A percentile compares a stretch with the other conserved stretches of the same genome.
Conservation (phyloP, 2,888 invertebrate genomes). For the Pomacea canaliculata region DNA sequence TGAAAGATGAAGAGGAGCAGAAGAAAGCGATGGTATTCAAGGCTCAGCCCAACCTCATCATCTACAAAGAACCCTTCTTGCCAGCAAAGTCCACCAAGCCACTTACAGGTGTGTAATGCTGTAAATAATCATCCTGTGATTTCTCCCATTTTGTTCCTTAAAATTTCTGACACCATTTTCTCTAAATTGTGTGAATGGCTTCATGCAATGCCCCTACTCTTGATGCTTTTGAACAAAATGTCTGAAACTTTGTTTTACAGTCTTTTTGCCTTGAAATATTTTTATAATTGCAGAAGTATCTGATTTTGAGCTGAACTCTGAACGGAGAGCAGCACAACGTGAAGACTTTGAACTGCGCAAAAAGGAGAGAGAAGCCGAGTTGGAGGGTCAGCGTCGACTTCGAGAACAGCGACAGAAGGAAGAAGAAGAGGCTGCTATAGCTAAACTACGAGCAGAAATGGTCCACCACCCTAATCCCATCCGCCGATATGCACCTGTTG, state of each 20-base stretch:
- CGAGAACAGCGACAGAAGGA: slow-evolving; percentile 44
- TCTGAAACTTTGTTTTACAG: too few species aligned
- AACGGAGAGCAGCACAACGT: slow-evolving; percentile 74
- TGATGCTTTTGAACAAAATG: too few species aligned
- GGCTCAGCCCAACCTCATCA: slow-evolving; percentile 76
- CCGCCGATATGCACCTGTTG: slow-evolving; percentile 57
- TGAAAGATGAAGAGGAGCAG: slow-evolving; percentile 66
- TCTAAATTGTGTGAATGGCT: too few species aligned
- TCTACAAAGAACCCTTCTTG: slow-evolving; percentile 78
- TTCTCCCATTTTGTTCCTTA: too few species aligned
- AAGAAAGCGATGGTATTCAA: slow-evolving; percentile 72
- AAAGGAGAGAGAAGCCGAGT: slow-evolving; percentile 71
- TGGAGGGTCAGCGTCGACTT: slow-evolving; percentile 71
- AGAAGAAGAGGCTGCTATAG: slow-evolving; percentile 56
- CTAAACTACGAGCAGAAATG: slow-evolving; percentile 53
- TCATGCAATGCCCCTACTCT: too few species aligned
- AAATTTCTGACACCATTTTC: too few species aligned
- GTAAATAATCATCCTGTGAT: not conserved
- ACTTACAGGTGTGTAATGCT: slow-evolving; percentile 56
- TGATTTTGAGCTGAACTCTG: slow-evolving; percentile 78
- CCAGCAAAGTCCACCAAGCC: slow-evolving; percentile 74
- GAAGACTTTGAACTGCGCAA: slow-evolving; percentile 57
- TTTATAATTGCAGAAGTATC: slow-evolving; percentile 60
- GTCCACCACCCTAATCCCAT: slow-evolving; percentile 59
- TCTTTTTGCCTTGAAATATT: too few species aligned